These are phyloP conservation scores for Bucco capensis DNA, from an alignment of 2,113 vertebrate species.

Conservation along the genomic window DNA sequence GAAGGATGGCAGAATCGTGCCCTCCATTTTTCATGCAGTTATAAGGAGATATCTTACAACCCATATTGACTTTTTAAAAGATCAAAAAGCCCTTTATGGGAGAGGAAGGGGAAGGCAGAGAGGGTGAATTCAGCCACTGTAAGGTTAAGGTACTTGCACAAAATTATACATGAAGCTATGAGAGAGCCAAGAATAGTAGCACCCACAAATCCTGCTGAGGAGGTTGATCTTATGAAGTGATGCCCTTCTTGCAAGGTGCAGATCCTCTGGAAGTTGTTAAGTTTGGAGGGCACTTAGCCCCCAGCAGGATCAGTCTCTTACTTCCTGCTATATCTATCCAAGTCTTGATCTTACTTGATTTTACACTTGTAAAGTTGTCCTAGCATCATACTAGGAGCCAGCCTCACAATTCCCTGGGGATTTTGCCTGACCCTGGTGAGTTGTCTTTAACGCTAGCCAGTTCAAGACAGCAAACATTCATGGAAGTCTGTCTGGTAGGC, in stretches of 20 bases:
- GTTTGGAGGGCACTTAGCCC: conserved; percentile 50
- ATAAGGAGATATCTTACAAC: conserved; percentile 4
- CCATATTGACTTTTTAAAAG: conserved; percentile 26
- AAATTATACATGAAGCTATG: conserved; percentile 15
- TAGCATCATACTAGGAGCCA: background rate
- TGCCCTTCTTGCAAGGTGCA: background rate
- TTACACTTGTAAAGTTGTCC: conserved; percentile 39
- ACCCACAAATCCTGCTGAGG: conserved; percentile 2
- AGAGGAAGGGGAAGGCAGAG: background rate
- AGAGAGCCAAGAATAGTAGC: conserved; percentile 39
- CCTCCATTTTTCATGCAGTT: conserved; percentile 10
- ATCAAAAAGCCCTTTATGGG: background rate
- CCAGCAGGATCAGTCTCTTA: conserved; percentile 13
- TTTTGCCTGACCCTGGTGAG: background rate
- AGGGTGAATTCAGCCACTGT: conserved; percentile 5
- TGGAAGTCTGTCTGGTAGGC: background rate
- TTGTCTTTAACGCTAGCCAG: background rate
- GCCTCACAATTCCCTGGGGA: background rate
- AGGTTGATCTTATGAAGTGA: conserved; percentile 31
- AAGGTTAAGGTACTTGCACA: conserved; percentile 19
- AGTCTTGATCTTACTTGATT: conserved; percentile 18
- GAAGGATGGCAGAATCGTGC: background rate
- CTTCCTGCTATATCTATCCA: background rate
- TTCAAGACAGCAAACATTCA: background rate
- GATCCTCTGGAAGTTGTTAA: conserved; percentile 36